Evolutionary conservation across 1,140 invertebrate genomes (phyloP).

Genomic region (Orchesella cincta): DNA sequence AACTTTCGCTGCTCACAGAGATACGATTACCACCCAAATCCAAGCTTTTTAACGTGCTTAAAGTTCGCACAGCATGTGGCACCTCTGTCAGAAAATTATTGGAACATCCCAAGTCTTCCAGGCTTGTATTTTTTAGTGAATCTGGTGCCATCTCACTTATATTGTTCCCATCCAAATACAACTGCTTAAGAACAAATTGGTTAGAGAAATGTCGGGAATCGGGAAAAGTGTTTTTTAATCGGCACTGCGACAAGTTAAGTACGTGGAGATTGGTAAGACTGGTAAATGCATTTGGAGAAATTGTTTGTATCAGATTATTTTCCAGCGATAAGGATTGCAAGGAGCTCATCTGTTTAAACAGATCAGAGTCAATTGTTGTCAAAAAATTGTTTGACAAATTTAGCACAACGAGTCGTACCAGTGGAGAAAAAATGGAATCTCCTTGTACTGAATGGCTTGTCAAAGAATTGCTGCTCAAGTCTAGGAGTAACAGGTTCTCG

Average conservation of each 20-base stretch:
- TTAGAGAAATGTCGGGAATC: constrained; percentile 81
- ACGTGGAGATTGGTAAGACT: constrained; percentile 84
- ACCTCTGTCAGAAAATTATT: constrained; percentile 78
- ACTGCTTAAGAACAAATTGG: constrained; percentile 77
- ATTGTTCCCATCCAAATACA: constrained; percentile 80
- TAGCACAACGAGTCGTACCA: constrained; percentile 79
- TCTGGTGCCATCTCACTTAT: constrained; percentile 75
- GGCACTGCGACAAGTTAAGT: constrained; percentile 80
- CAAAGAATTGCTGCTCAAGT: constrained; percentile 74
- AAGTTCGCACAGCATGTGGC: constrained; percentile 75
- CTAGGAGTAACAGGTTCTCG: constrained; percentile 72
- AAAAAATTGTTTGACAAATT: constrained; percentile 85
- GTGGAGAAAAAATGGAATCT: constrained; percentile 59
- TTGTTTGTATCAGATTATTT: constrained; percentile 74
- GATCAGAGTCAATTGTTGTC: constrained; percentile 72
- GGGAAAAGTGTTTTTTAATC: constrained; percentile 73
- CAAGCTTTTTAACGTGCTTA: constrained; percentile 78
- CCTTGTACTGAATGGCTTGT: constrained; percentile 75
- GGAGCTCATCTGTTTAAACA: constrained; percentile 74
- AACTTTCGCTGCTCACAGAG: constrained; percentile 78
- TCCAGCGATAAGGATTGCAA: constrained; percentile 79
- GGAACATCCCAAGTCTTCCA: constrained; percentile 85
- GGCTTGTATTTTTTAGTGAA: constrained; percentile 78
- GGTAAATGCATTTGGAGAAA: constrained; percentile 75
- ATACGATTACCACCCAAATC: constrained; percentile 89